Evolutionary conservation across 2,888 invertebrate species (phyloP), one percentile per base, ranked within the genome.

Genomic region (Dascillus cervinus): DNA sequence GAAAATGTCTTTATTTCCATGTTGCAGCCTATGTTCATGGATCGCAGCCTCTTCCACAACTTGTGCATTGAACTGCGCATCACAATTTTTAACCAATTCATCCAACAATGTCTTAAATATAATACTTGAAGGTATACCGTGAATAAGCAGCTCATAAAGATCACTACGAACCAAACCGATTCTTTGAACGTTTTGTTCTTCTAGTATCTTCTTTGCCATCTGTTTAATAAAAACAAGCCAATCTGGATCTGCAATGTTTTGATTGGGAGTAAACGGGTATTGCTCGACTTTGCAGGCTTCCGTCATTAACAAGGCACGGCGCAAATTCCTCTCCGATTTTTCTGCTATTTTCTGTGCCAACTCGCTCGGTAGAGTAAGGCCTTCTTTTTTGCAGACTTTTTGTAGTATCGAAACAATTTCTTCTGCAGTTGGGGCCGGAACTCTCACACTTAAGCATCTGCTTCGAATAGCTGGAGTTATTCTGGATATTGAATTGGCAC

Each of bases 381-480:
- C 77, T 67, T 97, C 96, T 44, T 83, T 85, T 54, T 81, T 85
- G 50, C 83, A 80, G 15, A 87, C 78, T 44, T 54, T 59, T 58
- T 82, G 72, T 19, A 64, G 36, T 36, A 62, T 53, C 26, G 64
- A 57, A 6, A 72, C 68, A 43, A 97, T 89, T 62, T 94, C 85
- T 10, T 71, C 69, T 25, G 75, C 64, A 2, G 78, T 75, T 1
- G 98, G 98, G 2, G 97, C 91, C 4, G 95, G 77, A 1, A 98
- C 85, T 47, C 98, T 70, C 19, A 99, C 77, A 10, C 86, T 84
- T 20, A 99, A 73, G 64, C 98, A 99, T 59, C 98, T 75, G 36
- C 95, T 94, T 41, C 85, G 77, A 46, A 99, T 94, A 3, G 98
- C 96, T n/a, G 95, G 94, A 50, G 96, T 91, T 1, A 97, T 91